These are phyloP conservation scores for Toxonevra muliebris DNA, from an alignment of 2,888 invertebrate genomes.

Conservation along the genomic window DNA sequence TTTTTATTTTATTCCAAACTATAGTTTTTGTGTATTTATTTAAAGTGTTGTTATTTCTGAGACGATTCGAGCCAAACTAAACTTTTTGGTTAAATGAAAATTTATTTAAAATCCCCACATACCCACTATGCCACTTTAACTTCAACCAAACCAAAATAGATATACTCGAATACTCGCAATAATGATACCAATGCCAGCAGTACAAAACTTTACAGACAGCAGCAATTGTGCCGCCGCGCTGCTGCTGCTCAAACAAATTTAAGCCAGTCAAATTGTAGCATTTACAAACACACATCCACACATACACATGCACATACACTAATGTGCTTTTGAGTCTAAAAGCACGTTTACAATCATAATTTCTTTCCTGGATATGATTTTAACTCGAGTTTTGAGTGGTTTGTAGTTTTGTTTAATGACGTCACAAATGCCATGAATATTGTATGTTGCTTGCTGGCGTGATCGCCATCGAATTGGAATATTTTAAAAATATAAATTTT, in stretches of 20 bases:
- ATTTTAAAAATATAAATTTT: too few species aligned
- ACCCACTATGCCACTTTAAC: not conserved
- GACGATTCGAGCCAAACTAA: slow-evolving; percentile 7
- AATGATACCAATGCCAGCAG: too few species aligned
- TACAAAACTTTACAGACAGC: too few species aligned
- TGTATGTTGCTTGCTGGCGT: too few species aligned
- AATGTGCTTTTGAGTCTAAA: not conserved
- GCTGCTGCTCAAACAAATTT: not conserved
- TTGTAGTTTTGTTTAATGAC: not conserved
- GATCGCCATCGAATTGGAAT: too few species aligned
- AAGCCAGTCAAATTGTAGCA: slow-evolving; percentile 1
- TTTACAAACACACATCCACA: not conserved
- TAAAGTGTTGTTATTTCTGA: not conserved
- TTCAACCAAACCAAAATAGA: too few species aligned
- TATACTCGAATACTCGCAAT: too few species aligned
- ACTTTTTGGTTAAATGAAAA: not conserved
- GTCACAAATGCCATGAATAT: not conserved
- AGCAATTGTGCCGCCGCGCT: not conserved
- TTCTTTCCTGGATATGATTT: not conserved
- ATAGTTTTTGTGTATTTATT: not conserved
- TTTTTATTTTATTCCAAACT: not conserved
- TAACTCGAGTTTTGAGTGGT: not conserved
- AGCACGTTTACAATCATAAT: not conserved
- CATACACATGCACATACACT: not conserved
- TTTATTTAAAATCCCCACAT: slow-evolving; percentile 1